Percentiles rank a stretch among this genome's conserved stretches.
Conservation (phyloP, 2,797 vertebrate genomes). For the Xenentodon cancila region DNA sequence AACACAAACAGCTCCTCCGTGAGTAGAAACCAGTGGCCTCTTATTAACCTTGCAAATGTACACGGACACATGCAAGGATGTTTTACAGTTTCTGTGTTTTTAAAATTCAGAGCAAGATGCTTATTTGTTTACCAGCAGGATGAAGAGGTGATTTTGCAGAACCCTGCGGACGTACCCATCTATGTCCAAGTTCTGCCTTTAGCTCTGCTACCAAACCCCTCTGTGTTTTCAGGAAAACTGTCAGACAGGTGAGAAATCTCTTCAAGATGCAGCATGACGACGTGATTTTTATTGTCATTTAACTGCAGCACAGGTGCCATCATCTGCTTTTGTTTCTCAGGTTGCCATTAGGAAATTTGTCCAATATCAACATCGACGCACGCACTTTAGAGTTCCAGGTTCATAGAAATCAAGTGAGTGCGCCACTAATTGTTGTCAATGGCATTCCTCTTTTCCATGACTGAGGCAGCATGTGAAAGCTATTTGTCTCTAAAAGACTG, state of each 20-base stretch:
- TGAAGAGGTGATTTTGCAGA: slow-evolving; percentile 93
- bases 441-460: not conserved
- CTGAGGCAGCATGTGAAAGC: slow-evolving; percentile 35
- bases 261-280: not conserved
- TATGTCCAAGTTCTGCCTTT: slow-evolving; percentile 93
- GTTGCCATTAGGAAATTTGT: slow-evolving; percentile 89
- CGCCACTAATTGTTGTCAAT: not conserved
- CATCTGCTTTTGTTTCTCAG: slow-evolving; percentile 66
- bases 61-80: not conserved
- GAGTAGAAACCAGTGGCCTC: slow-evolving; percentile 75
- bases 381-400: slow-evolving; percentile 95
- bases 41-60: slow-evolving; percentile 8
- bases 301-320: not conserved
- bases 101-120: not conserved
- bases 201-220: slow-evolving; percentile 91
- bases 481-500: slow-evolving; percentile 44
- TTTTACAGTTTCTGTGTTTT: slow-evolving; percentile 1
- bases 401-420: slow-evolving; percentile 89
- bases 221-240: slow-evolving; percentile 88
- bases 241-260: slow-evolving; percentile 84
- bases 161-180: slow-evolving; percentile 92
- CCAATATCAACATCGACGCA: slow-evolving; percentile 86
- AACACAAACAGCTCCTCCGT: slow-evolving; percentile 96
- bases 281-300: not conserved
- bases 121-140: slow-evolving; percentile 78